A percentile compares a stretch with the other conserved stretches of the same genome.
Conservation (phyloP, 2,113 vertebrate genomes). For the Campylomormyrus tamandua region DNA sequence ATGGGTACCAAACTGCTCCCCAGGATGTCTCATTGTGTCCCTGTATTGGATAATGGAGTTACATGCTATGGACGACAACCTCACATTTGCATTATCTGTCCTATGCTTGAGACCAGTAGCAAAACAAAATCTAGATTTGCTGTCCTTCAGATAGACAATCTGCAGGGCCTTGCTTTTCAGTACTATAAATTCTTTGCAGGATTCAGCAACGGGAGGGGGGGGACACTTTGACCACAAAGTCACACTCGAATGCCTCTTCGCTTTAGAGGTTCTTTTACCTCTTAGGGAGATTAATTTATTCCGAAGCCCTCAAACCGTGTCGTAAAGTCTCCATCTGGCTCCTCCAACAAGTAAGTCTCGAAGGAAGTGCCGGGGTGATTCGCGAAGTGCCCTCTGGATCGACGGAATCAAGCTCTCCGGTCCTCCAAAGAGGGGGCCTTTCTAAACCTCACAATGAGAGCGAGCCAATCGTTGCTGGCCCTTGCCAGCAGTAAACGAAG, state of each 20-base stretch:
- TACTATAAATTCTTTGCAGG: not conserved
- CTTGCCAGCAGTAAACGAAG: not conserved
- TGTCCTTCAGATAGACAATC: not conserved
- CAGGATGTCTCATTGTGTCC: not conserved
- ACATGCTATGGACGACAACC: not conserved
- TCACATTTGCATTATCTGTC: not conserved
- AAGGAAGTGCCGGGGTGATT: not conserved
- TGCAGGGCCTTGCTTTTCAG: not conserved
- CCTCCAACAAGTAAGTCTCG: not conserved
- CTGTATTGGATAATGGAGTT: not conserved
- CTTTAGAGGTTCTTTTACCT: not conserved
- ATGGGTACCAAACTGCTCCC: not conserved
- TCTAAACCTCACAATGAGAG: not conserved
- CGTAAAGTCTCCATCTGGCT: constrained; percentile 11
- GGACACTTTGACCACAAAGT: not conserved
- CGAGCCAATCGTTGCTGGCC: not conserved
- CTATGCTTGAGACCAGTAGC: not conserved
- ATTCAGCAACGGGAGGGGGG: no score
- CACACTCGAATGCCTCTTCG: not conserved
- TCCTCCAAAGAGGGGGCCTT: no score
- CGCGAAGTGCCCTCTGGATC: not conserved
- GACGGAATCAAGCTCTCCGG: not conserved
- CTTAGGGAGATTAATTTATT: constrained; percentile 12
- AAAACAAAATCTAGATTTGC: not conserved
- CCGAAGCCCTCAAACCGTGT: not conserved